Evolutionary conservation across 2,797 vertebrate genomes (phyloP), one percentile per base, ranked within the genome.

Genomic region (Xerus rutilus): DNA sequence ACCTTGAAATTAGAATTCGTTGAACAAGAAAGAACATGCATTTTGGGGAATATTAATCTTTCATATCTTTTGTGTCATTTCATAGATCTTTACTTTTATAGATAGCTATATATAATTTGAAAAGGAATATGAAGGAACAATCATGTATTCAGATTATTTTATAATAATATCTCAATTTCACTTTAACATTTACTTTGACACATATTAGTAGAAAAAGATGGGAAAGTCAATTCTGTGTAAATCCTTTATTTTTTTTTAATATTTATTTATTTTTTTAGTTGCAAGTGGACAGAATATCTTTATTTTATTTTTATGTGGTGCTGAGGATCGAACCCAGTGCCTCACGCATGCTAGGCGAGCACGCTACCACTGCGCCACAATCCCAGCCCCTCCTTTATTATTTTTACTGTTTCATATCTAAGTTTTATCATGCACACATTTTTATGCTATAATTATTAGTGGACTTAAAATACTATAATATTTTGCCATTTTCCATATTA

Each of bases 161-260:
- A 81, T 88, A 57, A 30, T 32, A 89, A 13, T 86, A 54, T 43
- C 78, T 52, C 59, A 30, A 45, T 67, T 67, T 95, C 54, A 45
- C 14, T 62, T 73, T 91, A 83, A 35, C 64, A 79, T 69, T 94
- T 86, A 89, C 47, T 76, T 87, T 88, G 70, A 39, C 8, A 57
- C 64, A 65, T 10, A 43, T 67, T 78, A 65, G 54, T 86, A 52
- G 65, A 52, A 39, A 67, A 83, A 32, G 43, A 62, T 23, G 78
- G 59, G 67, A 89, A 95, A 69, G 47, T 73, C 23, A 93, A 67
- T 45, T 5, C n/a, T 81, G 3, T 8, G 0, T 78, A 64, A 73
- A 32, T 72, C 28, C 11, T 47, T 32, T 49, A n/a, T n/a, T n/a
- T n/a, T n/a, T n/a, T n/a, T n/a, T n/a, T n/a, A n/a, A n/a, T n/a